Conservation (phyloP, 2,113 vertebrate species). For the Andinoacara biseriatus region DNA sequence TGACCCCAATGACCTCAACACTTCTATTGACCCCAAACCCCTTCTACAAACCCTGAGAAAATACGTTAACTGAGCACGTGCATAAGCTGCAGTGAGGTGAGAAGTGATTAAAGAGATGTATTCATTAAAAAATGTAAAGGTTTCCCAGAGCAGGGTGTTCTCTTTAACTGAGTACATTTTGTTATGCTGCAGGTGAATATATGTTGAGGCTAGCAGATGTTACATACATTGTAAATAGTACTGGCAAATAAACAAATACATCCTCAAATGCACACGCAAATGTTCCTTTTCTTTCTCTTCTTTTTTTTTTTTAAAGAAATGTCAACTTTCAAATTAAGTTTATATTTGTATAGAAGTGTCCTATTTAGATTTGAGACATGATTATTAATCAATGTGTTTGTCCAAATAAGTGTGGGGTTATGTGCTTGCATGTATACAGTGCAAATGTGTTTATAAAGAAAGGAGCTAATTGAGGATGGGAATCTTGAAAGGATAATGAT, state of each 20-base stretch:
- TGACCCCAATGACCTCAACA: slow-evolving; percentile 65
- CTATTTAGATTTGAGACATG: not conserved
- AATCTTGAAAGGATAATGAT: not conserved
- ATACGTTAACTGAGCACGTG: slow-evolving; percentile 51
- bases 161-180: not conserved
- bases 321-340: no score
- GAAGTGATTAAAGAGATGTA: slow-evolving; percentile 5
- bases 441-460: not conserved
- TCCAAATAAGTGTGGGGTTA: not conserved
- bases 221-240: not conserved
- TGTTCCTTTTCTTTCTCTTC: no score
- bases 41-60: slow-evolving; percentile 48
- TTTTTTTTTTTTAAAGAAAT: no score
- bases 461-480: not conserved
- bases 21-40: slow-evolving; percentile 51
- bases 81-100: slow-evolving; percentile 71
- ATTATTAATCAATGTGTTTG: not conserved
- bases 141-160: not conserved
- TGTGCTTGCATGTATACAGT: not conserved
- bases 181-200: not conserved
- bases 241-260: no score
- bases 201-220: not conserved
- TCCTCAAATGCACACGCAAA: no score
- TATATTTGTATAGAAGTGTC: not conserved
- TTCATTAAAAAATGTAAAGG: not conserved